These are phyloP conservation scores for Tachysurus vachellii DNA, from an alignment of 2,113 vertebrate species.

Conservation along the genomic window DNA sequence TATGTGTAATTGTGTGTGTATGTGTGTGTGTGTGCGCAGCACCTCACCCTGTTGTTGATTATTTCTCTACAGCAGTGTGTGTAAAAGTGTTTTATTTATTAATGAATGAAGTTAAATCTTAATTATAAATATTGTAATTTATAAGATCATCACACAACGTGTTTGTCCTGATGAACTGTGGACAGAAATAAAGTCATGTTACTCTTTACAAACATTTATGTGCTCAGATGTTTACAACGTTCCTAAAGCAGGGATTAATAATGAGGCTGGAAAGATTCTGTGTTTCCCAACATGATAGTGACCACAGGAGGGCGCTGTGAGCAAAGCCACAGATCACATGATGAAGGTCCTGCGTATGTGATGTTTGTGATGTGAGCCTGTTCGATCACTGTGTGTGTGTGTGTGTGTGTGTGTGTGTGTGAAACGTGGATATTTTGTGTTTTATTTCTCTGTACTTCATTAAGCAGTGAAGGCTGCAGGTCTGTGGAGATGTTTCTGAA, in stretches of 20 bases:
- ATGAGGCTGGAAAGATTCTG: background rate
- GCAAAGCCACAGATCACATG: slow-evolving; percentile 27
- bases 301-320: slow-evolving; percentile 44
- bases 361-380: background rate
- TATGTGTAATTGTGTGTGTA: too few relatives aligned
- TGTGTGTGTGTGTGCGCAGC: too few relatives aligned
- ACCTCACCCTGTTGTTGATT: background rate
- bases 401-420: slow-evolving; percentile 14
- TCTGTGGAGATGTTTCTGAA: background rate
- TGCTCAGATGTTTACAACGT: too few relatives aligned
- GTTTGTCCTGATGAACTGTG: too few relatives aligned
- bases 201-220: background rate
- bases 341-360: slow-evolving; percentile 24
- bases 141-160: background rate
- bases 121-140: too few relatives aligned
- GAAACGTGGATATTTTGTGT: background rate
- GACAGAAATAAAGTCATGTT: too few relatives aligned
- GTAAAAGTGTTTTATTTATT: background rate
- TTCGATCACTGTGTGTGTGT: slow-evolving; percentile 23
- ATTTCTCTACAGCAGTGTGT: background rate
- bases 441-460: background rate
- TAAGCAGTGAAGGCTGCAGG: background rate
- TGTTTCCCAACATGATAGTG: background rate
- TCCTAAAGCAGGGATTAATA: background rate
- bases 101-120: background rate